Percentiles rank a stretch among this genome's conserved stretches.
Conservation (phyloP, 2,888 invertebrate genomes). For the Herminia tarsipennalis region DNA sequence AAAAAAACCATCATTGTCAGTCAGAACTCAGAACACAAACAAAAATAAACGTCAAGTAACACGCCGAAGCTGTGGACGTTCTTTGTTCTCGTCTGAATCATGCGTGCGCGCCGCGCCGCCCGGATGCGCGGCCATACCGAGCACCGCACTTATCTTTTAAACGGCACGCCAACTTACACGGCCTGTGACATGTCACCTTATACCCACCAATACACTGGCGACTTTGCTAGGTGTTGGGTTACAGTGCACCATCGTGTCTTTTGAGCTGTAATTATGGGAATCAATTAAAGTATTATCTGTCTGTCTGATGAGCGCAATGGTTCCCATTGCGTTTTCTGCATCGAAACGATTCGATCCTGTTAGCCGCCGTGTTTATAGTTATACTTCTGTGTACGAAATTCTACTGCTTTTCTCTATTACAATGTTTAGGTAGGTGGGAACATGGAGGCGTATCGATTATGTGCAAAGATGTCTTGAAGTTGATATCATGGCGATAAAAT, state of each 20-base stretch:
- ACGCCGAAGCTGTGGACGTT: constrained; percentile 18
- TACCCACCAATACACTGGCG: neutral
- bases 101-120: constrained; percentile 29
- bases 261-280: neutral
- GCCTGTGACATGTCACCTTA: constrained; percentile 12
- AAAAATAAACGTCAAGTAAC: constrained; percentile 3
- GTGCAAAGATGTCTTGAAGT: too few relatives aligned
- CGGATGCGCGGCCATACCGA: constrained; percentile 36
- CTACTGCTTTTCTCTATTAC: too few relatives aligned
- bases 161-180: constrained; percentile 2
- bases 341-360: too few relatives aligned
- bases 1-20: neutral
- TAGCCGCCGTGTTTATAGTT: too few relatives aligned
- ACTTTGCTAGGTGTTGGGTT: neutral
- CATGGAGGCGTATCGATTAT: too few relatives aligned
- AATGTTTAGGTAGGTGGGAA: too few relatives aligned
- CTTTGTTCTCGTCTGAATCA: constrained; percentile 50
- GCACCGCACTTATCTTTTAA: constrained; percentile 32
- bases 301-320: too few relatives aligned
- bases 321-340: neutral
- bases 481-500: neutral
- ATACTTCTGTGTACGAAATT: too few relatives aligned
- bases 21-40: too few relatives aligned
- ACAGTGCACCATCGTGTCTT: neutral
- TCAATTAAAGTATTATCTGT: too few relatives aligned